phyloP scores from a whole-genome alignment of 1,140 invertebrate species.

The Drosophila funebris region DNA sequence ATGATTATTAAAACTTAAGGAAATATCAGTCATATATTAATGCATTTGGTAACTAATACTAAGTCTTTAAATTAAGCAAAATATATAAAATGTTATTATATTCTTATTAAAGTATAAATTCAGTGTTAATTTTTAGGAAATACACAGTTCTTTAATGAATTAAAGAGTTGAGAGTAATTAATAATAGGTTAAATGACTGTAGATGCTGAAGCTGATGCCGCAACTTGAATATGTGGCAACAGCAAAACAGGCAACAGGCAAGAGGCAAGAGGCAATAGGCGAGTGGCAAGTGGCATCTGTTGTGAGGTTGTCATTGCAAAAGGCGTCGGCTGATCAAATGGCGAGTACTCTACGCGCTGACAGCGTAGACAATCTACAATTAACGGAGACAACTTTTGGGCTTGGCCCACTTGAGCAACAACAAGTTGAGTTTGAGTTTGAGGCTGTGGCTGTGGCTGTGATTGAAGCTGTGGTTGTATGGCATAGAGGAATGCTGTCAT shows the following conservation, averaged over 20 bases:
- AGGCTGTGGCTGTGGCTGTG: not conserved
- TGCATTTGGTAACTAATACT: too few species aligned
- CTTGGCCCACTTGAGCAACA: slow-evolving; percentile 46
- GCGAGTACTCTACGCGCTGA: slow-evolving; percentile 53
- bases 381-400: slow-evolving; percentile 72
- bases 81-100: too few species aligned
- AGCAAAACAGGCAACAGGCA: not conserved
- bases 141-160: too few species aligned
- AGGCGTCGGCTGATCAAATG: slow-evolving; percentile 74
- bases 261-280: not conserved
- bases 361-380: slow-evolving; percentile 72
- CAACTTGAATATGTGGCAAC: too few species aligned
- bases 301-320: slow-evolving; percentile 39
- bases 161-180: slow-evolving; percentile 14
- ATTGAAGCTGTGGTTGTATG: too few species aligned
- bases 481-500: slow-evolving; percentile 38
- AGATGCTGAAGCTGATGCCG: too few species aligned
- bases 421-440: slow-evolving; percentile 1
- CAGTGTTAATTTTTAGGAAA: too few species aligned
- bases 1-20: too few species aligned
- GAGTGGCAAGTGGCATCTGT: slow-evolving; percentile 2
- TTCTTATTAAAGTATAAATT: too few species aligned
- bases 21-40: too few species aligned
- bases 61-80: too few species aligned
- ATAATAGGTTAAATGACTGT: slow-evolving; percentile 11